Conservation (phyloP, 2,888 invertebrate species). For the Metallyticus violacea region DNA sequence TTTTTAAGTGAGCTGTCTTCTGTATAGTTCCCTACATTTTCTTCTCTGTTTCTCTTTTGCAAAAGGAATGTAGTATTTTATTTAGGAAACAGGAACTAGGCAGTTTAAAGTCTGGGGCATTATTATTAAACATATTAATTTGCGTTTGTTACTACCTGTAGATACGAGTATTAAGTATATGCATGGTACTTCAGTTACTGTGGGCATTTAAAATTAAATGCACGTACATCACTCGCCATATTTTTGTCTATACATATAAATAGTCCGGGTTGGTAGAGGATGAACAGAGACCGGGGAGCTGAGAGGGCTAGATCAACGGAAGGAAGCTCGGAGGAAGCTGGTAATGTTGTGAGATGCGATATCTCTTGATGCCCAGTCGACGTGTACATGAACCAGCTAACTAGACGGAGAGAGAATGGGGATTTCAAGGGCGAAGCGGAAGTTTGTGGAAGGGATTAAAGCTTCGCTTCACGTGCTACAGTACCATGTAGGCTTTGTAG, state of each 20-base stretch:
- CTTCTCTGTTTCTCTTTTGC: no score
- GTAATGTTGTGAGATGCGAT: neutral
- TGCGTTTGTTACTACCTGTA: no score
- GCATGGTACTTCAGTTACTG: no score
- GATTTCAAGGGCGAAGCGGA: conserved; percentile 8
- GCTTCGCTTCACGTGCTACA: neutral
- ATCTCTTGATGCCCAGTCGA: neutral
- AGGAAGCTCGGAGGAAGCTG: neutral
- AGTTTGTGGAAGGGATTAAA: neutral
- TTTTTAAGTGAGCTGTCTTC: no score
- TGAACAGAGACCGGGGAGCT: neutral
- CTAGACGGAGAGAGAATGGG: neutral
- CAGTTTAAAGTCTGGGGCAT: no score
- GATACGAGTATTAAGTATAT: no score
- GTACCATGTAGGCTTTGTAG: neutral
- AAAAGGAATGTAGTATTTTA: no score
- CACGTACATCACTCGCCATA: neutral
- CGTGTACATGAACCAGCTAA: neutral
- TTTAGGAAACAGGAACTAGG: no score
- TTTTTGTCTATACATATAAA: neutral
- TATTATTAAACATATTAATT: no score
- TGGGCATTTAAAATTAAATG: neutral
- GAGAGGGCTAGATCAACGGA: neutral
- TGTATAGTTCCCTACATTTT: no score
- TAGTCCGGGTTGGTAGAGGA: no score